Conservation (phyloP, 92 coral and sea anemone species). For the Zoanthus gigantus region DNA sequence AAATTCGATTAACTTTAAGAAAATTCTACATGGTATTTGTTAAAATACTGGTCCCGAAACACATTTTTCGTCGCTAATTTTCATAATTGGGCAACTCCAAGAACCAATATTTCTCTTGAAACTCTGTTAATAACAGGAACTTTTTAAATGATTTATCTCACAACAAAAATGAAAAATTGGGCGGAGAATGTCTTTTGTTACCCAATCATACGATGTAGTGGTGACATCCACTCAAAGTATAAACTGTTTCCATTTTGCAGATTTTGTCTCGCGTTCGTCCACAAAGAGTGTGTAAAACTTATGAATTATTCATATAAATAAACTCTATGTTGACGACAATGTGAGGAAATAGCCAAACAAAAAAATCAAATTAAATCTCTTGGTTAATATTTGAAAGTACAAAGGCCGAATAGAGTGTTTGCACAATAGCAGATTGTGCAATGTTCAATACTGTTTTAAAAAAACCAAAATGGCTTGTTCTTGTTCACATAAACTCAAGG, state of each 20-base stretch:
- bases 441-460: not conserved
- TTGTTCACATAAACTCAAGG: not conserved
- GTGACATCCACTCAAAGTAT: conserved; percentile 27
- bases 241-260: not conserved
- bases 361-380: not conserved
- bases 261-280: conserved; percentile 20
- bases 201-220: conserved; percentile 44
- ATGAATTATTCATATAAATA: conserved; percentile 19
- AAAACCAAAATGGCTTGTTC: not conserved
- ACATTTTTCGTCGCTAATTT: not conserved
- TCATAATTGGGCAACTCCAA: not conserved
- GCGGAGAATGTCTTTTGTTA: conserved; percentile 44
- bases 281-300: not conserved
- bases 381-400: conserved; percentile 14
- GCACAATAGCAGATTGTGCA: not conserved
- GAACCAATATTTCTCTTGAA: conserved; percentile 13
- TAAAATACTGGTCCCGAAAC: not conserved
- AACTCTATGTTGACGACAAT: not conserved
- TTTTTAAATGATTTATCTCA: not conserved
- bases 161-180: not conserved
- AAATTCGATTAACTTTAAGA: not conserved
- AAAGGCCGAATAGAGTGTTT: conserved; percentile 15
- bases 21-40: not conserved
- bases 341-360: not conserved
- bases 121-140: not conserved